Conservation (phyloP, 2,113 vertebrate genomes). For the Tetraodon nigroviridis region DNA sequence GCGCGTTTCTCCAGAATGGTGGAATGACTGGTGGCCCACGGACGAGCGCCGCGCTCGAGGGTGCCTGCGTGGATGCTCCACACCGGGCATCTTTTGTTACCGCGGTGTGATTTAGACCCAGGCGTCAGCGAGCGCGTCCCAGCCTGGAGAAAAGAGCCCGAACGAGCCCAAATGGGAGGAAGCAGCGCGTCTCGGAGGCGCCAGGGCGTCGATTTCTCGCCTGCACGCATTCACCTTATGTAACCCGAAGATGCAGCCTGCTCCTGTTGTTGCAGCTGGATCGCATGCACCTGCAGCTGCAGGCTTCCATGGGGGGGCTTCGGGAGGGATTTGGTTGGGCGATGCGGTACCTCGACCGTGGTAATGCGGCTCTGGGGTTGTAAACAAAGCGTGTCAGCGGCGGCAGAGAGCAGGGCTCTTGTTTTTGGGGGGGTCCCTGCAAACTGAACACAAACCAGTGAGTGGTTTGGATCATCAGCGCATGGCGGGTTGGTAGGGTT, state of each 20-base stretch:
- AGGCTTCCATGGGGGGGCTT: slow-evolving; percentile 43
- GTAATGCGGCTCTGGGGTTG: slow-evolving; percentile 61
- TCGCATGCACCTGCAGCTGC: slow-evolving; percentile 18
- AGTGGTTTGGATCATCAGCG: slow-evolving; percentile 25
- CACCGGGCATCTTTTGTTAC: slow-evolving; percentile 73
- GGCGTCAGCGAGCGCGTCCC: slow-evolving; percentile 46
- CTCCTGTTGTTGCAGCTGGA: slow-evolving; percentile 17
- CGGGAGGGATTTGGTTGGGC: slow-evolving; percentile 51
- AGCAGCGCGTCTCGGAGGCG: slow-evolving; percentile 4
- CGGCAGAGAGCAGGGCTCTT: slow-evolving; percentile 34
- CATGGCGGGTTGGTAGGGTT: neutral
- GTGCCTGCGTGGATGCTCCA: slow-evolving; percentile 50
- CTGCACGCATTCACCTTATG: slow-evolving; percentile 57
- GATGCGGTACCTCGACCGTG: slow-evolving; percentile 60
- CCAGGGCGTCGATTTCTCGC: slow-evolving; percentile 37
- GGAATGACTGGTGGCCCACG: slow-evolving; percentile 49
- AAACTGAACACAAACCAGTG: slow-evolving; percentile 28
- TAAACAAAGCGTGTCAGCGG: slow-evolving; percentile 68
- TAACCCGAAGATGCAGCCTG: slow-evolving; percentile 42
- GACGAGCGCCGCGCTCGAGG: slow-evolving; percentile 33
- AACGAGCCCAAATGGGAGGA: neutral
- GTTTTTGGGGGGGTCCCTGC: slow-evolving; percentile 37
- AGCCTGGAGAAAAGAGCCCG: no score
- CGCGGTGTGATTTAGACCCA: slow-evolving; percentile 61
- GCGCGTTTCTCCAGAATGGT: slow-evolving; percentile 41